These are phyloP conservation scores for Ichneumoninae sp. DNA, from an alignment of 2,888 invertebrate genomes.

Conservation along the genomic window DNA sequence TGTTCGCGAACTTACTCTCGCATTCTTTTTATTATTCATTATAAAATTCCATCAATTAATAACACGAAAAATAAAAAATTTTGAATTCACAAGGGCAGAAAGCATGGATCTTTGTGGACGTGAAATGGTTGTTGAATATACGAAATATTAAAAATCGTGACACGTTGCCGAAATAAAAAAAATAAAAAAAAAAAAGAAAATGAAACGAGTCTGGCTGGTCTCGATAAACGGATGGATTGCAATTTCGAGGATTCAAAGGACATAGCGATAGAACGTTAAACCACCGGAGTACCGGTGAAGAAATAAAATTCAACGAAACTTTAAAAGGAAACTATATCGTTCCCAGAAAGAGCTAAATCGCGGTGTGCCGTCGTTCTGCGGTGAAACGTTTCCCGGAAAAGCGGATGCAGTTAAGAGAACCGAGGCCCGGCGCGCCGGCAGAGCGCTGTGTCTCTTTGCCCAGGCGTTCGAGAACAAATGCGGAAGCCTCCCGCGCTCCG, in stretches of 20 bases:
- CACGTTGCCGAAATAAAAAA: too few species aligned
- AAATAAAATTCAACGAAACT: conserved; percentile 4
- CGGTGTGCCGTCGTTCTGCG: conserved; percentile 25
- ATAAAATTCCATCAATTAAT: too few species aligned
- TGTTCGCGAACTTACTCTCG: too few species aligned
- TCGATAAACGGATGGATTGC: not conserved
- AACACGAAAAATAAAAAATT: too few species aligned
- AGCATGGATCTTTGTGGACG: too few species aligned
- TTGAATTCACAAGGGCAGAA: too few species aligned
- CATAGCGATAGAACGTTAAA: not conserved
- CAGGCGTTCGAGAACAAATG: conserved; percentile 50
- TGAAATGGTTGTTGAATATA: too few species aligned
- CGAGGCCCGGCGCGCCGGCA: conserved; percentile 41
- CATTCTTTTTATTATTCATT: too few species aligned
- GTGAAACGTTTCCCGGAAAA: conserved; percentile 54
- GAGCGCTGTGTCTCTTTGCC: conserved; percentile 34
- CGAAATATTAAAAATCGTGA: too few species aligned
- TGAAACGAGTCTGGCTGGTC: too few species aligned
- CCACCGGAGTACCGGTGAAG: not conserved
- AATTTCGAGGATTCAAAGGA: not conserved
- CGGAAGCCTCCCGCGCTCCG: not conserved
- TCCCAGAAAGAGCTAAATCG: conserved; percentile 28
- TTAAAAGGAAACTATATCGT: conserved; percentile 7
- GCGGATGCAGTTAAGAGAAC: conserved; percentile 61
- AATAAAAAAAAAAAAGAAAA: too few species aligned